phyloP scores from a whole-genome alignment of 2,113 vertebrate species.

The Barnardius zonarius region DNA sequence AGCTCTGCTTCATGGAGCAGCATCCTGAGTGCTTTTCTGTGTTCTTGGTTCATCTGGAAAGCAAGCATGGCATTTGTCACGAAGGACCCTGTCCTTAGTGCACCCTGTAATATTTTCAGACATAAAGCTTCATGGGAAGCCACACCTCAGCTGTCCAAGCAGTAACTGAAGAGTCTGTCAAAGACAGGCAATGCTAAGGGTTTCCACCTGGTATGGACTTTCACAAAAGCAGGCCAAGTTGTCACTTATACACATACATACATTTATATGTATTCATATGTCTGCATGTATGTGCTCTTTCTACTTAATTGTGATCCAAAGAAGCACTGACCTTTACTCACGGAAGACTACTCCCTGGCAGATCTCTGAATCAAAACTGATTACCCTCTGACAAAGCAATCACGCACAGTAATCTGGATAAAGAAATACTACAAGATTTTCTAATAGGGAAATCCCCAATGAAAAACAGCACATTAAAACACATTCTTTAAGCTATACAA shows the following conservation, averaged over 20 bases:
- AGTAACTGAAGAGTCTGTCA: neutral
- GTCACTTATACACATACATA: neutral
- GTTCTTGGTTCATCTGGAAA: neutral
- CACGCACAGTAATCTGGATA: neutral
- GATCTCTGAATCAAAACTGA: neutral
- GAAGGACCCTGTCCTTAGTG: neutral
- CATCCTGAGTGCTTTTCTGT: neutral
- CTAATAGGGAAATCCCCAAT: neutral
- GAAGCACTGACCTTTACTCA: neutral
- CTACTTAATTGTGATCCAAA: neutral
- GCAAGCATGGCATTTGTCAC: neutral
- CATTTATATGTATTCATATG: neutral
- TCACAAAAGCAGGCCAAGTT: neutral
- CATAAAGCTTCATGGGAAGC: neutral
- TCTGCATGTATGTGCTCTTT: neutral
- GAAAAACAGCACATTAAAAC: neutral
- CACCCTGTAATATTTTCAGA: neutral
- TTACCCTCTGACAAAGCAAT: neutral
- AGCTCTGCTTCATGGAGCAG: neutral
- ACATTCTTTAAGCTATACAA: neutral
- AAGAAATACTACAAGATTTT: neutral
- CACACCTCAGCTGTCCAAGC: neutral
- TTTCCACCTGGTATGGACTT: neutral
- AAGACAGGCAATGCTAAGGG: neutral
- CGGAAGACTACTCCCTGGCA: neutral